Evolutionary conservation across 2,888 invertebrate species (phyloP), one percentile per base, ranked within the genome.

Genomic region (Diarsia dahlii): DNA sequence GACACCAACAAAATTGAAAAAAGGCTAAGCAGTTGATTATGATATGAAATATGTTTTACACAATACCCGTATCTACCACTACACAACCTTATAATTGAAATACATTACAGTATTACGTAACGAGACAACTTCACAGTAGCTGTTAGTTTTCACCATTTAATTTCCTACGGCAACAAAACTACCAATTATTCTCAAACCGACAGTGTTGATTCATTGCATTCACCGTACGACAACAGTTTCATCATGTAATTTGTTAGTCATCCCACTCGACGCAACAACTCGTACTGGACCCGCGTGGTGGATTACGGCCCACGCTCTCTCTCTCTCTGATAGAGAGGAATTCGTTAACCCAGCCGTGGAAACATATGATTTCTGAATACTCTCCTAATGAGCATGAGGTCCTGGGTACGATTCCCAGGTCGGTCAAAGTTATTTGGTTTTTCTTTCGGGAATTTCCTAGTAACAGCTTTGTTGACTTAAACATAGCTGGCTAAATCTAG

Each of bases 181-280:
- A n/a, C 34, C 74, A 68, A 74, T 68, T 79, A 74, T 50, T 48
- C 28, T 60, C 54, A 45, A 13, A 62, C 20, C n/a, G 48, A 62
- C 46, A 28, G 28, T 60, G 58, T 81, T 67, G 71, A 76, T 71
- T 81, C 66, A 60, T 74, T 68, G 62, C 23, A 74, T 46, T 70
- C 34, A 34, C 50, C 2, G 12, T 65, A 60, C 9, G n/a, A 58
- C 66, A 78, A 62, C 50, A 63, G 34, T 46, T 52, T 66, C n/a
- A 70, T 81, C 56, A 67, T 62, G 50, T 60, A 67, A 66, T n/a
- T 72, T 60, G 45, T 58, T 60, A 54, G 15, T 18, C 56, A 50
- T 34, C 52, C 48, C 74, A 69, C 56, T 72, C 34, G 18, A 66
- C 28, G 52, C 67, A 6, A 34, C 20, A n/a, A 39, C 39, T n/a